A percentile compares a stretch with the other conserved stretches of the same genome.
These are phyloP conservation scores for Nerophis ophidion DNA, from an alignment of 2,113 vertebrate genomes.

Conservation along the genomic window DNA sequence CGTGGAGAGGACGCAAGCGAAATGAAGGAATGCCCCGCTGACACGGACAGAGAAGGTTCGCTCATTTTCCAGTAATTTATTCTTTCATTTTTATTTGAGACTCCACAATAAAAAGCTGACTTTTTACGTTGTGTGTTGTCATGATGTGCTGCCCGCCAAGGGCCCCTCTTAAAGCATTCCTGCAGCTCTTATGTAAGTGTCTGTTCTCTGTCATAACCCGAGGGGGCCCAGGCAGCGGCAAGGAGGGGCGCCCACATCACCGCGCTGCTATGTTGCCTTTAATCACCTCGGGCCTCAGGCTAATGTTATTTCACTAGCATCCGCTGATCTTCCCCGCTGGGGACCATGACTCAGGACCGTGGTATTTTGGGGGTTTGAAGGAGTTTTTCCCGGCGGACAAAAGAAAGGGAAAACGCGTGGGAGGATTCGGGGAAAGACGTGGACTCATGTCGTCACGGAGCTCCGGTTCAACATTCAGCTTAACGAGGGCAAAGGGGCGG, in stretches of 20 bases:
- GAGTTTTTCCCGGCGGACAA: conserved; percentile 1
- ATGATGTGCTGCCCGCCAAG: background rate
- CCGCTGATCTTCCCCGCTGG: background rate
- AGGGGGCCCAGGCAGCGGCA: conserved; percentile 12
- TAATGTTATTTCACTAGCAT: background rate
- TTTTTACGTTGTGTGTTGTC: no score
- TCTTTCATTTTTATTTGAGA: no score
- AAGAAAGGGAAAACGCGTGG: background rate
- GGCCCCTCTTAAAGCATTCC: conserved; percentile 61
- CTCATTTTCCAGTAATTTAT: no score
- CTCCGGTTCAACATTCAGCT: no score
- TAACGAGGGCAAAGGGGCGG: no score
- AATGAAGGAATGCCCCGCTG: no score
- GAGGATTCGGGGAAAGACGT: background rate
- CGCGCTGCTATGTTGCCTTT: background rate
- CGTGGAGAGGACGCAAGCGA: no score
- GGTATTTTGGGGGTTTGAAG: no score
- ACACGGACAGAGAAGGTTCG: no score
- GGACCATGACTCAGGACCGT: background rate
- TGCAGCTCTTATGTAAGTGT: conserved; percentile 52
- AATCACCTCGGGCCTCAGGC: background rate
- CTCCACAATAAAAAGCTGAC: no score
- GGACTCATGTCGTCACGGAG: no score
- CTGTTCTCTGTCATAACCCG: conserved; percentile 19
- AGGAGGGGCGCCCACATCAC: background rate